Conservation (phyloP, 1,140 invertebrate genomes). For the Marisa cornuarietis region DNA sequence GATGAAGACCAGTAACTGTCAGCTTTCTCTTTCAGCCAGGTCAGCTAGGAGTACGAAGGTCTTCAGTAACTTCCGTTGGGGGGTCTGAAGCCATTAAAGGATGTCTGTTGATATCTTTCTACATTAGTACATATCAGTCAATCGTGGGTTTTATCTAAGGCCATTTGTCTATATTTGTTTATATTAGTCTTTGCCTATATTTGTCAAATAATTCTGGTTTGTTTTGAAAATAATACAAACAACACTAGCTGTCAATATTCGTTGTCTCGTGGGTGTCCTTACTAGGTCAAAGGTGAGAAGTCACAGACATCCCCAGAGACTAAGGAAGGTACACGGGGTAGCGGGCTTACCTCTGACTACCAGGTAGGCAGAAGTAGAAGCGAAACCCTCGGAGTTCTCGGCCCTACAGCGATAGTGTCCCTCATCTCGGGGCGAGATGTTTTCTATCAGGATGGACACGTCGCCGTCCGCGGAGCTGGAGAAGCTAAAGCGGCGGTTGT, state of each 20-base stretch:
- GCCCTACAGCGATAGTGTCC: slow-evolving; percentile 53
- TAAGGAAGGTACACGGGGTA: slow-evolving; percentile 5
- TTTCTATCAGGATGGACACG: slow-evolving; percentile 57
- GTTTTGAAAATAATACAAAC: not conserved
- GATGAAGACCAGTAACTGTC: too few relatives aligned
- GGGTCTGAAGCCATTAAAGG: too few relatives aligned
- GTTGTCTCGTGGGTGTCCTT: too few relatives aligned
- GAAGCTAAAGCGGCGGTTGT: slow-evolving; percentile 52
- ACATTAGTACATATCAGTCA: too few relatives aligned
- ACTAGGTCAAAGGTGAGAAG: not conserved
- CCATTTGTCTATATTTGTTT: too few relatives aligned
- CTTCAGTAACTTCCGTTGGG: too few relatives aligned
- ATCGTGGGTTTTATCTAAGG: too few relatives aligned
- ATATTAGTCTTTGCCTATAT: too few relatives aligned
- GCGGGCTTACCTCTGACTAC: slow-evolving; percentile 49
- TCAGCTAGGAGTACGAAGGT: too few relatives aligned
- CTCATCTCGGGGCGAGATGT: slow-evolving; percentile 51
- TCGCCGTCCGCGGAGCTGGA: slow-evolving; percentile 48
- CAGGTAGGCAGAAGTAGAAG: slow-evolving; percentile 58
- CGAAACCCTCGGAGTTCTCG: slow-evolving; percentile 60
- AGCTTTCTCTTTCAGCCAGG: too few relatives aligned
- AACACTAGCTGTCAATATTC: not conserved
- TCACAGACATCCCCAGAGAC: not conserved
- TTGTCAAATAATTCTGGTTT: not conserved
- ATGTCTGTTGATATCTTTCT: too few relatives aligned